Evolutionary conservation across 2,113 vertebrate species (phyloP).

Genomic region (Clupea harengus): DNA sequence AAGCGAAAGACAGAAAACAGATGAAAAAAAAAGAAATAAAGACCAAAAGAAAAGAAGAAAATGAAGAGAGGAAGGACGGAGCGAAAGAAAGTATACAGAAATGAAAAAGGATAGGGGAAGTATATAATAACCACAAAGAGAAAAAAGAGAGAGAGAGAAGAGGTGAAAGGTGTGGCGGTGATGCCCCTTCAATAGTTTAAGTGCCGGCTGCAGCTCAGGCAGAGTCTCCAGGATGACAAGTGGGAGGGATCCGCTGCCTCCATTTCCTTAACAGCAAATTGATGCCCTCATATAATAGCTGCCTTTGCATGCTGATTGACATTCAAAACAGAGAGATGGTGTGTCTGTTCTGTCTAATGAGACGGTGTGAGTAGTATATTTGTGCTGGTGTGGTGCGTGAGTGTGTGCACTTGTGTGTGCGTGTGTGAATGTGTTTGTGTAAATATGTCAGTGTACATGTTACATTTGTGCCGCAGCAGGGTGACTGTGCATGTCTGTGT

Average conservation of each 20-base stretch:
- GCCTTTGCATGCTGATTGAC: not conserved
- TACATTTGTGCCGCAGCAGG: too few relatives aligned
- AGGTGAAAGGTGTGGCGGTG: not conserved
- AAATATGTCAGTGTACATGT: not conserved
- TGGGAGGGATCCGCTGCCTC: too few relatives aligned
- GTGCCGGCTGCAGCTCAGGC: too few relatives aligned
- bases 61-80: not conserved
- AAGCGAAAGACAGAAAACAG: not conserved
- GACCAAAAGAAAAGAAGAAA: not conserved
- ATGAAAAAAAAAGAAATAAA: not conserved
- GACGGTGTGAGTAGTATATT: too few relatives aligned
- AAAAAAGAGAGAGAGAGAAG: not conserved
- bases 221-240: not conserved
- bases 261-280: too few relatives aligned
- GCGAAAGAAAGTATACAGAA: not conserved
- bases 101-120: not conserved
- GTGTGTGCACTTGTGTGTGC: too few relatives aligned
- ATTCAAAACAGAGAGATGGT: not conserved
- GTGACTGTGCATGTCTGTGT: not conserved
- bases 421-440: not conserved
- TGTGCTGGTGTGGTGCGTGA: not conserved
- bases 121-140: slow-evolving; percentile 16
- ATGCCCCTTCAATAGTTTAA: not conserved
- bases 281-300: not conserved
- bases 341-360: not conserved